phyloP scores from a whole-genome alignment of 2,113 vertebrate genomes.

The Brienomyrus brachyistius region DNA sequence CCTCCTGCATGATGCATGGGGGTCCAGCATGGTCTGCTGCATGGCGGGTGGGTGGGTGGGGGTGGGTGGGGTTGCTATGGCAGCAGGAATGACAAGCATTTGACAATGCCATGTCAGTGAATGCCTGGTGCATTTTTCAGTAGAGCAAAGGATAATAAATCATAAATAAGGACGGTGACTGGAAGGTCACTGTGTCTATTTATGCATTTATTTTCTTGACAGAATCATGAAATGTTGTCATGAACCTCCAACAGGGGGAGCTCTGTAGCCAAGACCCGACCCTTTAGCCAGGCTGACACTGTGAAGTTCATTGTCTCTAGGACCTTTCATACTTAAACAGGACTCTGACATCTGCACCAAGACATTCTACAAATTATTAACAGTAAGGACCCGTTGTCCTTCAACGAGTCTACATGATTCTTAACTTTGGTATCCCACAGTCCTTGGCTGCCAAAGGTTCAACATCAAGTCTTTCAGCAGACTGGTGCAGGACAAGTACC shows the following conservation, averaged over 20 bases:
- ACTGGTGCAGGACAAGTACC: background rate
- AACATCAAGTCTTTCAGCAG: background rate
- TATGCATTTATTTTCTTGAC: slow-evolving; percentile 43
- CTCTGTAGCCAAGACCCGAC: slow-evolving; percentile 36
- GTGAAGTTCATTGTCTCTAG: background rate
- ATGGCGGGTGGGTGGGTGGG: slow-evolving; percentile 28
- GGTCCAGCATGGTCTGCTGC: slow-evolving; percentile 45
- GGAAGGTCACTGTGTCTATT: slow-evolving; percentile 36
- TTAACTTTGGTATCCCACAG: background rate
- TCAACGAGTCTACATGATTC: background rate
- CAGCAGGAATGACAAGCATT: slow-evolving; percentile 8
- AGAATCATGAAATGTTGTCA: slow-evolving; percentile 42
- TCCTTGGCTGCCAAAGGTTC: slow-evolving; percentile 30
- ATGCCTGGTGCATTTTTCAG: slow-evolving; percentile 32
- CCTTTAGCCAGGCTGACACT: slow-evolving; percentile 16
- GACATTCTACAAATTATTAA: background rate
- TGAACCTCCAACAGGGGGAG: slow-evolving; percentile 60
- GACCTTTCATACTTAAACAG: background rate
- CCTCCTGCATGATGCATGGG: slow-evolving; percentile 67
- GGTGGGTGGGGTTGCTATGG: background rate
- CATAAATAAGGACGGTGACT: slow-evolving; percentile 27
- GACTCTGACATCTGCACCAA: background rate
- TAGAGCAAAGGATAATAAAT: slow-evolving; percentile 45
- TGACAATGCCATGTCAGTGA: slow-evolving; percentile 34
- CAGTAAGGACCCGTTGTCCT: background rate